Evolutionary conservation across 2,113 vertebrate genomes (phyloP).

Genomic region (Desmodus rotundus): DNA sequence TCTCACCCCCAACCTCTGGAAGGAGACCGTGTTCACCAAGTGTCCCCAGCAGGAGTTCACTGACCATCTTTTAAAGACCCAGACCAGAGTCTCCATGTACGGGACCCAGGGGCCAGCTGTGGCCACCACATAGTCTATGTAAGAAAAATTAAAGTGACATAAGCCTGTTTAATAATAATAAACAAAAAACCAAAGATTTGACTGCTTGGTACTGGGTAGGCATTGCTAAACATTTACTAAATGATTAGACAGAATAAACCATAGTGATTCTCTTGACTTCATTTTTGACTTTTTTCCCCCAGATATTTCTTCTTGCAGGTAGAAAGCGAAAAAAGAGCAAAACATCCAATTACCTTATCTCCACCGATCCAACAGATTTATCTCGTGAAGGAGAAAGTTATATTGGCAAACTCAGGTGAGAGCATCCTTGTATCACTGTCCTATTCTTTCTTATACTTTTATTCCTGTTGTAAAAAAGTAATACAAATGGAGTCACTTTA

Average conservation of each 20-base stretch:
- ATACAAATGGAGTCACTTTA: neutral
- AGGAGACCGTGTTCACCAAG: neutral
- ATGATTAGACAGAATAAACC: neutral
- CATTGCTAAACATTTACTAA: neutral
- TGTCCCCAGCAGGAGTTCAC: neutral
- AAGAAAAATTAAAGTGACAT: neutral
- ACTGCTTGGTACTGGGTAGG: neutral
- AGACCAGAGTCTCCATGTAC: neutral
- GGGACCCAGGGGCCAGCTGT: neutral
- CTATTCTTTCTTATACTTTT: neutral
- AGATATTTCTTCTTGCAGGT: constrained; percentile 95
- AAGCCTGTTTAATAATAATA: neutral
- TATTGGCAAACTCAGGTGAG: constrained; percentile 94
- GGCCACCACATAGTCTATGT: no score
- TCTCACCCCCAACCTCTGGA: neutral
- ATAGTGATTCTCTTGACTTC: neutral
- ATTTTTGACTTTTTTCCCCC: constrained; percentile 50
- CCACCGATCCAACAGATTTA: constrained; percentile 94
- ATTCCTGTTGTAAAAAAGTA: neutral
- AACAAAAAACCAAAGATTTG: neutral
- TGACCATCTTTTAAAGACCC: no score
- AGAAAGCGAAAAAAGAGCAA: constrained; percentile 98
- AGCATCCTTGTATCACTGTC: neutral
- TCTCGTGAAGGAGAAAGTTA: constrained; percentile 94
- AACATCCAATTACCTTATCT: constrained; percentile 98